phyloP scores from a whole-genome alignment of 1,140 invertebrate genomes.

The Drosophila seguyi region DNA sequence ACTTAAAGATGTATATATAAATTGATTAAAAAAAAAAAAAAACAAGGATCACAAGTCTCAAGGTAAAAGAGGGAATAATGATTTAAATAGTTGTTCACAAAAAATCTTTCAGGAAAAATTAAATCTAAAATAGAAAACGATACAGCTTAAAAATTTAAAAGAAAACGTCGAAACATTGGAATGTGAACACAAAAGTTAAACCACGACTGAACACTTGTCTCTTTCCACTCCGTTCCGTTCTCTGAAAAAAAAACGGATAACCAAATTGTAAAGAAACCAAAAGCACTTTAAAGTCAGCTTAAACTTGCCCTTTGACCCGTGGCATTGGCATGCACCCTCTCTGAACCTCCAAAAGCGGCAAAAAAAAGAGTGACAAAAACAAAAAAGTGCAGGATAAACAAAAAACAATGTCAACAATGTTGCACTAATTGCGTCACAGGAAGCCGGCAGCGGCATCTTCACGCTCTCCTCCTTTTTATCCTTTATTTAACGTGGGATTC shows the following conservation, averaged over 20 bases:
- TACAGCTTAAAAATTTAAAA: not conserved
- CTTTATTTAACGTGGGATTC: conserved; percentile 6
- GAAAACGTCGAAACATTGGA: not conserved
- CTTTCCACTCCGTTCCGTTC: not conserved
- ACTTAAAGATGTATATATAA: not conserved
- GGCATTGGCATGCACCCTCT: conserved; percentile 50
- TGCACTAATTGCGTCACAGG: conserved; percentile 78
- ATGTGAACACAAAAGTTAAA: conserved; percentile 6
- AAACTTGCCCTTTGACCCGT: conserved; percentile 71
- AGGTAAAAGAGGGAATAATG: not conserved
- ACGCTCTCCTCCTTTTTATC: conserved; percentile 21
- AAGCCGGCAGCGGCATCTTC: conserved; percentile 52
- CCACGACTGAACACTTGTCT: not conserved
- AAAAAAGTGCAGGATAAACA: conserved; percentile 14
- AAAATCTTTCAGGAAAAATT: not conserved
- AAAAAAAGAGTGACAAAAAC: conserved; percentile 10
- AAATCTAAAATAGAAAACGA: not conserved
- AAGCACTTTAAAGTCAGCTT: conserved; percentile 63
- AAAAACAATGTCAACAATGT: conserved; percentile 69
- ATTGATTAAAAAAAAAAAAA: not conserved
- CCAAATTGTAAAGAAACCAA: conserved; percentile 21
- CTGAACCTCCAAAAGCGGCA: conserved; percentile 14
- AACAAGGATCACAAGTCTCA: not conserved
- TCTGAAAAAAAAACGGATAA: conserved; percentile 6
- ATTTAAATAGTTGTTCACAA: not conserved